Percentiles rank a stretch among this genome's conserved stretches.
These are phyloP conservation scores for Mirounga angustirostris DNA, from an alignment of 2,113 vertebrate species.

Conservation along the genomic window DNA sequence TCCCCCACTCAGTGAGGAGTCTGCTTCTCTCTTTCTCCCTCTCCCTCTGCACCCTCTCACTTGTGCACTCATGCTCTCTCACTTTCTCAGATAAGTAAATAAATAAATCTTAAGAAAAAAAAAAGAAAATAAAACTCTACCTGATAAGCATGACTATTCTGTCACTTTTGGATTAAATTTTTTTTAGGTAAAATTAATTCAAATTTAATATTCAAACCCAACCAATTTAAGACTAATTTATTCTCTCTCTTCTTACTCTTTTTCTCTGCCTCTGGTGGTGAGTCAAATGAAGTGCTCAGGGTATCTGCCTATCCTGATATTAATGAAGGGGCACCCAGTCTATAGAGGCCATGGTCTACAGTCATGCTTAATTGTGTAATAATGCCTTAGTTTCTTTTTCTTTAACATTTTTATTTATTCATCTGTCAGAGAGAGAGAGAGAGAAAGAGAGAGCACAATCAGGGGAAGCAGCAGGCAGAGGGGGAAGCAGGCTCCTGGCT, in stretches of 20 bases:
- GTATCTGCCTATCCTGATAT: not conserved
- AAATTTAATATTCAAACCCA: not conserved
- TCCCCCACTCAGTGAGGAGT: not conserved
- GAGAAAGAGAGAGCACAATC: too few relatives aligned
- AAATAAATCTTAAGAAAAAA: not conserved
- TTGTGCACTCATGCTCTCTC: not conserved
- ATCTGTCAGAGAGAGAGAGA: too few relatives aligned
- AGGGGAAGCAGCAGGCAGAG: too few relatives aligned
- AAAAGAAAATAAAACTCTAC: not conserved
- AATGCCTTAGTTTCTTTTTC: not conserved
- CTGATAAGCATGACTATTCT: not conserved
- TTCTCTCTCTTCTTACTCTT: not conserved
- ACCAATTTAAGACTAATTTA: not conserved
- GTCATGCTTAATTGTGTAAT: not conserved
- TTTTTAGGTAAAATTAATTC: not conserved
- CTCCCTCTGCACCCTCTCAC: too few relatives aligned
- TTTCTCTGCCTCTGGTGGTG: not conserved
- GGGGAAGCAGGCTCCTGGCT: too few relatives aligned
- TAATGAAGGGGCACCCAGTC: not conserved
- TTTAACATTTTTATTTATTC: too few relatives aligned
- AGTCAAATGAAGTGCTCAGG: not conserved
- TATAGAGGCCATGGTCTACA: fast-evolving
- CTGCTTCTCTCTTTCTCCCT: not conserved
- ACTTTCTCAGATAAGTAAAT: not conserved
- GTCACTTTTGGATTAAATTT: not conserved